Conservation (phyloP, 2,888 invertebrate species). For the Nysson spinosus region DNA sequence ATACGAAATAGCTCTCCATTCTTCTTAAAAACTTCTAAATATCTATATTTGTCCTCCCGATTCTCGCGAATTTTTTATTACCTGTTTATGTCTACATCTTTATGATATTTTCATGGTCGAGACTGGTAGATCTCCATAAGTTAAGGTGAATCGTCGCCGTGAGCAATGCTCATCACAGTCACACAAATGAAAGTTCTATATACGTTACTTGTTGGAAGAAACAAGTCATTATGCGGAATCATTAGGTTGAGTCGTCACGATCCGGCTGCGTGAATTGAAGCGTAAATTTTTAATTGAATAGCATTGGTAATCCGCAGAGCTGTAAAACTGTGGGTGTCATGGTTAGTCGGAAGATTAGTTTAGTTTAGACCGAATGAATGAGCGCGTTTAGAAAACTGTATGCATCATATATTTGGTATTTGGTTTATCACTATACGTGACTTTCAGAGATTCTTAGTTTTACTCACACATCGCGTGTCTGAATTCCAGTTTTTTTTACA, state of each 20-base stretch:
- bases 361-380: no score
- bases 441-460: constrained; percentile 45
- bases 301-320: not conserved
- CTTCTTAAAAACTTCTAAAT: no score
- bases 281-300: not conserved
- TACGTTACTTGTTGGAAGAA: not conserved
- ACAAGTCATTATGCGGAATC: constrained; percentile 13
- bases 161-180: constrained; percentile 7
- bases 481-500: not conserved
- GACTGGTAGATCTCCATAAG: constrained; percentile 14
- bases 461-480: not conserved
- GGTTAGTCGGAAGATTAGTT: not conserved
- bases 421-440: not conserved
- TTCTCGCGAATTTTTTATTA: no score
- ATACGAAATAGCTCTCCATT: no score
- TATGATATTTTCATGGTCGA: constrained; percentile 3
- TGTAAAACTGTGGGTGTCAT: not conserved
- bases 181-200: constrained; percentile 11
- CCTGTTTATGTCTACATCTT: no score
- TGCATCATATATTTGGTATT: not conserved
- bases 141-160: constrained; percentile 17
- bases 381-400: no score
- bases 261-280: not conserved
- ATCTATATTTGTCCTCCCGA: no score
- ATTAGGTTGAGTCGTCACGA: constrained; percentile 9